Base-by-base conservation (phyloP, 2,113 vertebrate genomes). In the Copsychus sechellarum region DNA sequence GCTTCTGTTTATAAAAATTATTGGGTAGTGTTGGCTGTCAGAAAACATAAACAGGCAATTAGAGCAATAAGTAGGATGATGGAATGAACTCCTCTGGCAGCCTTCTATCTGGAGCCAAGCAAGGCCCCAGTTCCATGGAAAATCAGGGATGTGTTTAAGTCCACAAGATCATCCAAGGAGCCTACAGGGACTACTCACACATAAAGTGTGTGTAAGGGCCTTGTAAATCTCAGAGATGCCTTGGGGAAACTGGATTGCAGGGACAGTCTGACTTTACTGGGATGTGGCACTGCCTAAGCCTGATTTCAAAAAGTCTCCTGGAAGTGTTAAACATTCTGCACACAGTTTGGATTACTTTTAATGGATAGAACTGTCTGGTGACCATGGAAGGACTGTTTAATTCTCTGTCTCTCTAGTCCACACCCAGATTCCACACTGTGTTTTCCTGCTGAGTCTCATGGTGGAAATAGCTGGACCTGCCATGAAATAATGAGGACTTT, bases 1-100 rank as follows among this genome's bases (percentile, higher is more conserved):
- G 77, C 51, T 57, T 86, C 86, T 95, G 95, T 97, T 96, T 95
- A 92, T 95, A 95, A 86, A 95, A 97, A 97, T 96, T 95, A 90
- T 86, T 3, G 90, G 92, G 86, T 95, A 96, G 91, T 13, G 92
- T 23, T 95, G 88, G 91, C 95, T 97, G 96, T 90, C 95, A 96
- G 88, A 88, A 96, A 93, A 94, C 80, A 92, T 66, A 95, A 97
- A 95, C 92, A 95, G 94, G 88, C 95, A 97, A 97, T 97, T 96
- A 93, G 67, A 67, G 94, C 88, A 88, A 8, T 64, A 83, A 95
- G 88, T 19, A 93, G 86, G 90, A 50, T 0, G 60, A 93, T 66
- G 86, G 82, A 94, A 86, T 70, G 80, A 88, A 58, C 88, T 94
- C 82, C 82, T 88, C 79, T 85, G 60, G 85, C 88, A 95, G 71